These are phyloP conservation scores for Drosophila cognata DNA, from an alignment of 2,888 invertebrate species.

Conservation along the genomic window DNA sequence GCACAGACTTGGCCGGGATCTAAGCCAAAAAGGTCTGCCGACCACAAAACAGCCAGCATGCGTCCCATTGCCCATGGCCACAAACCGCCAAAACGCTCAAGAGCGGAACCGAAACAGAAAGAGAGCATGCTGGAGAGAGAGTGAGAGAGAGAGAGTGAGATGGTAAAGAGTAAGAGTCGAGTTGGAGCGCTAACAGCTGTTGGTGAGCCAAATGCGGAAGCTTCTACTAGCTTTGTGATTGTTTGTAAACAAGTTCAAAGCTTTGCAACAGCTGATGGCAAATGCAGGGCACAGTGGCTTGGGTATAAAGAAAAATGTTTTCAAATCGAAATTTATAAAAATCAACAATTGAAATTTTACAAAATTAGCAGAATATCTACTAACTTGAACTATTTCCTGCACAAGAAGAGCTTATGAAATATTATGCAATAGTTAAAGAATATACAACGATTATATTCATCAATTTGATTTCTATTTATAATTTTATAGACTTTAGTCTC, in stretches of 20 bases:
- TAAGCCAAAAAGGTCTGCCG: conserved; percentile 41
- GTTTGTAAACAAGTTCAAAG: conserved; percentile 74
- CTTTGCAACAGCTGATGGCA: conserved; percentile 62
- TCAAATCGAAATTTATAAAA: not conserved
- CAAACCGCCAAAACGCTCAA: conserved; percentile 57
- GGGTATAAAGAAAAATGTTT: not conserved
- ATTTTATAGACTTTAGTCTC: not conserved
- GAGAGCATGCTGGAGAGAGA: not conserved
- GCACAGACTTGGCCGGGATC: conserved; percentile 39
- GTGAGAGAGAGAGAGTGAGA: not conserved
- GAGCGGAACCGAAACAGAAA: conserved; percentile 20
- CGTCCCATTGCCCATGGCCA: conserved; percentile 29
- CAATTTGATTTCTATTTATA: not conserved
- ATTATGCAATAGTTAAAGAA: not conserved
- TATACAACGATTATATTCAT: not conserved
- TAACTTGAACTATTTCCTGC: rapidly evolving
- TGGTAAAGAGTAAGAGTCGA: not conserved
- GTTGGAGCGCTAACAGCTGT: conserved; percentile 35
- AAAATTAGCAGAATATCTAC: not conserved
- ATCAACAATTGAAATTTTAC: not conserved
- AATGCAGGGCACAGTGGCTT: conserved; percentile 47
- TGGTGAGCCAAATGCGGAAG: conserved; percentile 41
- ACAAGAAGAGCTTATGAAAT: not conserved
- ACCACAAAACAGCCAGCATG: conserved; percentile 39
- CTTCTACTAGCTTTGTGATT: conserved; percentile 44